Evolutionary conservation across 2,113 vertebrate genomes (phyloP), one percentile per base, ranked within the genome.

Genomic region (Prunella fulvescens): DNA sequence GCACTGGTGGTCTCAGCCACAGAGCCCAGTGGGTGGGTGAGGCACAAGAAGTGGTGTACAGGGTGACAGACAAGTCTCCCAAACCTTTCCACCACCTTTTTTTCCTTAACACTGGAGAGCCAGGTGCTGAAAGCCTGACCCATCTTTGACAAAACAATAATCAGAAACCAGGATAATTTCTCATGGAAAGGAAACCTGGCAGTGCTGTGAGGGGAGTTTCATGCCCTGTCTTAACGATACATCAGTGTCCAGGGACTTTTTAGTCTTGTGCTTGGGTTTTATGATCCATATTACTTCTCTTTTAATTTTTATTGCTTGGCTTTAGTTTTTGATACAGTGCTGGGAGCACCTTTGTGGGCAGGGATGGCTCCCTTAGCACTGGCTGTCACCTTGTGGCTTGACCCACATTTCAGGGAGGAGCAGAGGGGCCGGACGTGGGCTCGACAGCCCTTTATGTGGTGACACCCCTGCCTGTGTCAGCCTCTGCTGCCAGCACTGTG

Each of bases 191-290:
- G 48, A 86, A 51, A 81, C 26, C 61, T 91, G 58, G 37, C 39
- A 47, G 82, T 19, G 7, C 58, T 76, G 65, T 8, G 22, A 67
- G 53, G 81, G 62, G 73, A 78, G 48, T 60, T 81, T 61, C 58
- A 23, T 70, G 44, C 54, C 70, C 73, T 71, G 25, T 77, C 70
- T 92, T 80, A 82, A 85, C 0, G 40, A 71, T 48, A 71, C 51
- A 7, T 53, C 71, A 39, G 60, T 11, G 9, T 61, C 89, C 2
- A 0, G 74, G 81, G 92, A 67, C 74, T 76, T 94, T 47, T 91
- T 91, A 96, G 74, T 64, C 86, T 56, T 64, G 20, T 76, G 51
- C 86, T 94, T 96, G 92, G 25, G 73, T 69, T 94, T 94, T 95
- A 91, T 67, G 80, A 74, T 40, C 81, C 64, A 1, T 84, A 44